These are phyloP conservation scores for Drosophila diplacantha DNA, from an alignment of 2,888 invertebrate species.

Conservation along the genomic window DNA sequence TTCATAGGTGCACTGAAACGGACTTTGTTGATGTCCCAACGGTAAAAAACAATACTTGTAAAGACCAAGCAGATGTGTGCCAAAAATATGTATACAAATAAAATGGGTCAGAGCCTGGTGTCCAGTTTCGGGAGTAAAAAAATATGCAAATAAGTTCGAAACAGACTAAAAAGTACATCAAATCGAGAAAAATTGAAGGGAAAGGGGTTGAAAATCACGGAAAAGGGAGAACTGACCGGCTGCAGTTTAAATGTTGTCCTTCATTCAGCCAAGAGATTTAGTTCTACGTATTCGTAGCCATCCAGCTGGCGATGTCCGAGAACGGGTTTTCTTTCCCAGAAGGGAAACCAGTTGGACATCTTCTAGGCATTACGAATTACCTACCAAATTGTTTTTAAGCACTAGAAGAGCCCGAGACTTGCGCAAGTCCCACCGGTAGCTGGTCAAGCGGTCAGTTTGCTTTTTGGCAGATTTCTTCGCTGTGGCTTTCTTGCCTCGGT, in stretches of 20 bases:
- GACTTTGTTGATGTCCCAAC: not conserved
- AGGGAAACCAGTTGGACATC: slow-evolving; percentile 53
- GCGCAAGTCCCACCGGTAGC: not conserved
- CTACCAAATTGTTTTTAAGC: slow-evolving; percentile 4
- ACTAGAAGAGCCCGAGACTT: not conserved
- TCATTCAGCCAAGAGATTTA: slow-evolving; percentile 19
- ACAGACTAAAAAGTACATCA: slow-evolving; percentile 43
- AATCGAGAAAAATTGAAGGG: slow-evolving; percentile 31
- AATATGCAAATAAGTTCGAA: slow-evolving; percentile 53
- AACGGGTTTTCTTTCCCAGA: slow-evolving; percentile 63
- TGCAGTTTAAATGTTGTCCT: slow-evolving; percentile 27
- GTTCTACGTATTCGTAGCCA: slow-evolving; percentile 9
- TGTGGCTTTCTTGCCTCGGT: not conserved
- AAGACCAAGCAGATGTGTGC: slow-evolving; percentile 11
- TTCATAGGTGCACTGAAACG: not conserved
- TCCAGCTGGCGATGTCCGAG: slow-evolving; percentile 29
- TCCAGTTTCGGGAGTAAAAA: slow-evolving; percentile 42
- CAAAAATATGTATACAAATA: not conserved
- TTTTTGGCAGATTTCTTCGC: not conserved
- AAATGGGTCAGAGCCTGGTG: slow-evolving; percentile 10
- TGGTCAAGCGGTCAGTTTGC: slow-evolving; percentile 15
- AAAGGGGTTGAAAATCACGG: slow-evolving; percentile 54
- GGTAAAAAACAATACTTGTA: not conserved
- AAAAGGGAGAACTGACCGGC: slow-evolving; percentile 36
- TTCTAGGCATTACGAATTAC: slow-evolving; percentile 16